Percentiles rank a stretch among this genome's conserved stretches.
These are phyloP conservation scores for Cynoglossus semilaevis DNA, from an alignment of 2,113 vertebrate genomes.

Conservation along the genomic window DNA sequence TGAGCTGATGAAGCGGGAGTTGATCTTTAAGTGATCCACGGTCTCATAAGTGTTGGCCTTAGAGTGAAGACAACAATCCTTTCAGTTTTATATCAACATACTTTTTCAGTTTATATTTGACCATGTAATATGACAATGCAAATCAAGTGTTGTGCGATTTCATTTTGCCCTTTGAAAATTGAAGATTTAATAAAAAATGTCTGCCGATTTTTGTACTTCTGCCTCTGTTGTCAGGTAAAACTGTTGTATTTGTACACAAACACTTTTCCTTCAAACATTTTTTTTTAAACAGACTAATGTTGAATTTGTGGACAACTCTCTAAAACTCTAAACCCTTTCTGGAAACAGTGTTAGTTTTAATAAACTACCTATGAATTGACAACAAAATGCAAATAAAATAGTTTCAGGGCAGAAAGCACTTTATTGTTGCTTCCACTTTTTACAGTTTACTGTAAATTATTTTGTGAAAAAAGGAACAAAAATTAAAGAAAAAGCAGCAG, in stretches of 20 bases:
- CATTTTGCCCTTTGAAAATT: constrained; percentile 88
- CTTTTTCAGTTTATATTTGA: constrained; percentile 71
- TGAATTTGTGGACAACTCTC: too few relatives aligned
- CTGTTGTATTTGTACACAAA: too few relatives aligned
- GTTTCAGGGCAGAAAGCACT: constrained; percentile 24
- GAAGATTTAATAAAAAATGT: constrained; percentile 93
- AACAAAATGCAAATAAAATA: not conserved
- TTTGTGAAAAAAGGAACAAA: constrained; percentile 10
- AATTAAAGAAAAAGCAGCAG: constrained; percentile 8
- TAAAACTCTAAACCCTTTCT: too few relatives aligned
- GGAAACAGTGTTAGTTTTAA: not conserved
- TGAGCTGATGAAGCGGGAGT: too few relatives aligned
- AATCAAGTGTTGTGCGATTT: constrained; percentile 84
- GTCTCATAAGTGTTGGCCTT: constrained; percentile 21
- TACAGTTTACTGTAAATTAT: constrained; percentile 13
- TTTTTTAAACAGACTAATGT: too few relatives aligned
- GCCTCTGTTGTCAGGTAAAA: constrained; percentile 1
- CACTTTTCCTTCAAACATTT: too few relatives aligned
- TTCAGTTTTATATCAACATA: constrained; percentile 58
- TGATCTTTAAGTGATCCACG: too few relatives aligned
- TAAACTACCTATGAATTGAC: not conserved
- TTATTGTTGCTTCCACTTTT: constrained; percentile 47
- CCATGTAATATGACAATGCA: constrained; percentile 85
- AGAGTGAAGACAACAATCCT: constrained; percentile 72
- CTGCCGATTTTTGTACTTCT: constrained; percentile 86